Percentiles rank a stretch among this genome's conserved stretches.
phyloP scores from a whole-genome alignment of 2,113 vertebrate species.

The Amblyornis subalaris region DNA sequence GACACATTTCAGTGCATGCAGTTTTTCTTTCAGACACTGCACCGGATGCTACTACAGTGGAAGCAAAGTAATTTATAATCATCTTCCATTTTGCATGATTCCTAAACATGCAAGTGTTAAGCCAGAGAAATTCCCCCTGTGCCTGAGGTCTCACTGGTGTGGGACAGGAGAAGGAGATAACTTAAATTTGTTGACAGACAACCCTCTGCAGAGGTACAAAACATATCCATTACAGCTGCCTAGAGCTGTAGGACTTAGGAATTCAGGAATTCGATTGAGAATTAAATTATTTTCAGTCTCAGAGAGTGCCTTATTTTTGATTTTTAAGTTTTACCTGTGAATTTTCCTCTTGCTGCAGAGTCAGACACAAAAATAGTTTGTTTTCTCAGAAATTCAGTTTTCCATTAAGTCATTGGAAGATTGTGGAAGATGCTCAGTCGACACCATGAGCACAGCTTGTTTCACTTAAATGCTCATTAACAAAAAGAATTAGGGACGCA shows the following conservation, averaged over 20 bases:
- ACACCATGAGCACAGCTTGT: neutral
- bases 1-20: fast-evolving
- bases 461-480: neutral
- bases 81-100: neutral
- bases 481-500: neutral
- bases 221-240: neutral
- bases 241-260: neutral
- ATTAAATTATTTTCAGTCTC: neutral
- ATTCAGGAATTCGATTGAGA: neutral
- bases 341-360: neutral
- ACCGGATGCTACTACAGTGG: neutral
- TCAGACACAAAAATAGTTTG: neutral
- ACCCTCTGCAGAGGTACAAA: neutral
- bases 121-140: neutral
- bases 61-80: neutral
- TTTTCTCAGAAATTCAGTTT: conserved; percentile 6
- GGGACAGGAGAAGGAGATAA: neutral
- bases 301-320: neutral
- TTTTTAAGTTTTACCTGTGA: neutral
- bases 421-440: neutral
- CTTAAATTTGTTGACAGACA: neutral
- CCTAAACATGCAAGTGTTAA: neutral
- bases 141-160: neutral
- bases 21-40: neutral
- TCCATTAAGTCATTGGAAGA: neutral